Evolutionary conservation across 2,797 vertebrate species (phyloP), one percentile per base, ranked within the genome.

Genomic region (Syndactyla subalaris): DNA sequence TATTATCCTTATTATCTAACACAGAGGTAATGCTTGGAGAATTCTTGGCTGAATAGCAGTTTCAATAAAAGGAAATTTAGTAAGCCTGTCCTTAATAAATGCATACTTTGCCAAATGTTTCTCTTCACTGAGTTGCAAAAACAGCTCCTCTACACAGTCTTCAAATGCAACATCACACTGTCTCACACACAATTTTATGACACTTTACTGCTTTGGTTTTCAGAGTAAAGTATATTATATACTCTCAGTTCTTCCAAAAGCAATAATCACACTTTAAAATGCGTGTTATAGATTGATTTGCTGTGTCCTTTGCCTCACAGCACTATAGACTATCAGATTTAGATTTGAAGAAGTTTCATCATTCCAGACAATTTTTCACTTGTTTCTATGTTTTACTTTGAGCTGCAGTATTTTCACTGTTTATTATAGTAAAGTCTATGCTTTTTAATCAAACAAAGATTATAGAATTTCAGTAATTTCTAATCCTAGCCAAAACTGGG

Each of bases 1-100:
- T 62, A 65, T n/a, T 62, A 90, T 62, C 38, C 43, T 84, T 84
- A 76, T 81, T 92, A 83, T 46, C 65, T 75, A 92, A 88, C 29
- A 88, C 36, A 86, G 48, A 71, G 59, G 43, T 68, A 89, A 84
- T 62, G 51, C 67, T 84, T 88, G 45, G 49, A 95, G 76, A 96
- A 92, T 82, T 93, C 49, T 86, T 84, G 39, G 70, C 73, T 85
- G 80, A 84, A 75, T 3, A 72, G 41, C 23, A 62, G 43, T 86
- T 94, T 87, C 55, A 89, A 82, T 45, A 67, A 59, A 92, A 93
- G 38, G 48, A 94, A 95, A 88, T 75, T 62, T 67, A 95, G 72
- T 78, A 88, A 95, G 51, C 19, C 54, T 78, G 54, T 68, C 61
- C 88, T 86, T 78, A 93, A 90, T 78, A 95, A 83, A 67, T 20